A percentile compares a stretch with the other conserved stretches of the same genome.
Conservation (phyloP, 2,888 invertebrate species). For the Rhabditoides inermis region DNA sequence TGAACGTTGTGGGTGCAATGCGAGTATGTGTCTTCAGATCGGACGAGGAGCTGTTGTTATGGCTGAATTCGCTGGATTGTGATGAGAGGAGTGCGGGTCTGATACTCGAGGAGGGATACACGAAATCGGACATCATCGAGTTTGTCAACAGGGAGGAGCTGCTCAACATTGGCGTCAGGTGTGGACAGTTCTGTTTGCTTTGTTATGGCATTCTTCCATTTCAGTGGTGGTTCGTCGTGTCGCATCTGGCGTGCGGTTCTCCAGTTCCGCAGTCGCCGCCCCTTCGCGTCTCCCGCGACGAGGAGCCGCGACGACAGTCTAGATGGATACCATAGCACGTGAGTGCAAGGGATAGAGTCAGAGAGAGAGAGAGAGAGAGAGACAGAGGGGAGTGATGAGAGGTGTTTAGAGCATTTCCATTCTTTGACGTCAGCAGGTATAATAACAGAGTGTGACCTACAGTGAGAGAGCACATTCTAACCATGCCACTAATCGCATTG, state of each 20-base stretch:
- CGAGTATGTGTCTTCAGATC: too few species aligned
- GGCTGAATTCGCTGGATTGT: conserved; percentile 67
- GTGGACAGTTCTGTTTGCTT: neutral
- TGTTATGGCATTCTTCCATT: conserved; percentile 10
- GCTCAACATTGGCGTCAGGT: conserved; percentile 71
- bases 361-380: too few species aligned
- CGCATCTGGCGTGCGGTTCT: conserved; percentile 46
- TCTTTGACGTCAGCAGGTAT: too few species aligned
- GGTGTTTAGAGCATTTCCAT: too few species aligned
- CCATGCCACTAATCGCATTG: too few species aligned
- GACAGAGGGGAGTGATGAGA: too few species aligned
- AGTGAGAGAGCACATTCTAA: too few species aligned
- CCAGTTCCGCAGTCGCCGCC: conserved; percentile 22
- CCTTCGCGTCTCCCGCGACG: conserved; percentile 23
- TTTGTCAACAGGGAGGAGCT: conserved; percentile 76
- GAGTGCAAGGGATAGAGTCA: too few species aligned
- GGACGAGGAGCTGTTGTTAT: conserved; percentile 64
- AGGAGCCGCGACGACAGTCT: conserved; percentile 30
- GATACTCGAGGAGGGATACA: conserved; percentile 67
- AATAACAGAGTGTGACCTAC: too few species aligned
- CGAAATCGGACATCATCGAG: conserved; percentile 70
- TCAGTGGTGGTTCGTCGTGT: conserved; percentile 47
- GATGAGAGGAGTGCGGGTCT: conserved; percentile 65
- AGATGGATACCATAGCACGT: conserved; percentile 38
- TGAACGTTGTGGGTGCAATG: neutral